Evolutionary conservation across 2,797 vertebrate species (phyloP).

Genomic region (Acridotheres tristis): DNA sequence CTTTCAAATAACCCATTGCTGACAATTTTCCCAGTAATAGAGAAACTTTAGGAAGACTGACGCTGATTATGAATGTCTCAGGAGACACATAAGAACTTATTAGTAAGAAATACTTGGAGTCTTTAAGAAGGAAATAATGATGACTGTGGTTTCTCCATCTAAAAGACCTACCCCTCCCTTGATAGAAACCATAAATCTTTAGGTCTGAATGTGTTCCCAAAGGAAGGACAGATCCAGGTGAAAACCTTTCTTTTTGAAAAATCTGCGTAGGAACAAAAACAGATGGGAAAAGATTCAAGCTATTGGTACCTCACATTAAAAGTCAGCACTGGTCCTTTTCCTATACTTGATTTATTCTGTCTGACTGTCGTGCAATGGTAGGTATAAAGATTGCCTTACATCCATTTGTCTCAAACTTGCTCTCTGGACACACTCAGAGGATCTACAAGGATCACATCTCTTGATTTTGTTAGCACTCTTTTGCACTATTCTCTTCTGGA

Average conservation of each 20-base stretch:
- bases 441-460: neutral
- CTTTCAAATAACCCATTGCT: neutral
- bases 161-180: neutral
- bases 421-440: neutral
- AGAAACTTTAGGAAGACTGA: neutral
- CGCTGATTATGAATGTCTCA: neutral
- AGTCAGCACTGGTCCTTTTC: neutral
- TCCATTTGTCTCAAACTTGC: neutral
- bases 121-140: neutral
- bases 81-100: neutral
- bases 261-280: neutral
- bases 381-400: neutral
- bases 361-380: neutral
- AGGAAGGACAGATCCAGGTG: neutral
- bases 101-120: neutral
- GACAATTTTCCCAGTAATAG: neutral
- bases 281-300: neutral
- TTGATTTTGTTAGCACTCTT: neutral
- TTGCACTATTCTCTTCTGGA: neutral
- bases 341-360: neutral
- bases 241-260: neutral
- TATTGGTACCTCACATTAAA: neutral
- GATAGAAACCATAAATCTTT: neutral
- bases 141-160: neutral
- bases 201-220: neutral